These are phyloP conservation scores for Saccostrea cuccullata DNA, from an alignment of 1,140 invertebrate species.

Conservation along the genomic window DNA sequence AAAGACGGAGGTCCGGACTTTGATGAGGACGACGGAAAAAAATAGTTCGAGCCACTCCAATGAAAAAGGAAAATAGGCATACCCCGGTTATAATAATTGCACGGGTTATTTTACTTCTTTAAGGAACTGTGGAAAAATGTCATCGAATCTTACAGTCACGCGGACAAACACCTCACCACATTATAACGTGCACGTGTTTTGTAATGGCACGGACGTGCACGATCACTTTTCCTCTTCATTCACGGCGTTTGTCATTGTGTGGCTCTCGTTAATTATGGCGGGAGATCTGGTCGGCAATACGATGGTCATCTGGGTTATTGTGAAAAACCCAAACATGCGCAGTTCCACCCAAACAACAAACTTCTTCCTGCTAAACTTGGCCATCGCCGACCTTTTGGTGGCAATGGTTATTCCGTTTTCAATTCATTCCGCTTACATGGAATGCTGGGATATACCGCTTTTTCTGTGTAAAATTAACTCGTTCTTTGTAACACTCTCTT, in stretches of 20 bases:
- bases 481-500: conserved; percentile 77
- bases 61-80: too few species aligned
- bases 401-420: conserved; percentile 74
- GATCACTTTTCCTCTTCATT: conserved; percentile 32
- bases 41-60: too few species aligned
- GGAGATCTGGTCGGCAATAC: conserved; percentile 40
- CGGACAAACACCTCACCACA: neutral
- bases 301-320: conserved; percentile 41
- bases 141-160: neutral
- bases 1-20: too few species aligned
- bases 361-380: conserved; percentile 76
- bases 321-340: conserved; percentile 37
- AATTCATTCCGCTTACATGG: conserved; percentile 73
- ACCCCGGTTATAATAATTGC: too few species aligned
- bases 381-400: conserved; percentile 76
- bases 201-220: neutral
- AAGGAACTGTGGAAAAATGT: neutral
- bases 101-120: too few species aligned
- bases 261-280: conserved; percentile 36
- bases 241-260: conserved; percentile 33
- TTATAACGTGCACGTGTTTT: conserved; percentile 12
- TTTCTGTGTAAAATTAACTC: conserved; percentile 77
- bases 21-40: too few species aligned
- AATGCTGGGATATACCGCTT: conserved; percentile 67
- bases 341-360: conserved; percentile 74